Conservation (phyloP, 2,113 vertebrate species). For the Prolemur simus region DNA sequence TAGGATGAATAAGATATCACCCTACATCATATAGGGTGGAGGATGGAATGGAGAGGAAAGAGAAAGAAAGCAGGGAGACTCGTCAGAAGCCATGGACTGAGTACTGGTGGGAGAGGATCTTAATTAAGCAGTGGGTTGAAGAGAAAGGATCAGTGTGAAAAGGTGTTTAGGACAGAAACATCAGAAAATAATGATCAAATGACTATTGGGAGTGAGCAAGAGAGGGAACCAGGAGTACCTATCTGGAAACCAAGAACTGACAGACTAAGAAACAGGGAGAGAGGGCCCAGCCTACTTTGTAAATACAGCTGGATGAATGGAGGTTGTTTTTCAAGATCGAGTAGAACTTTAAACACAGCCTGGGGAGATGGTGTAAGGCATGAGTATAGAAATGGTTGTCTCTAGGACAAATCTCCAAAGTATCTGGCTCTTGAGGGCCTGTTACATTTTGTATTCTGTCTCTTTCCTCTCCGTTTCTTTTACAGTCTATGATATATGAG, state of each 20-base stretch:
- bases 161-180: not conserved
- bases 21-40: not conserved
- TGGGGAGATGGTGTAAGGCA: not conserved
- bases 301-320: not conserved
- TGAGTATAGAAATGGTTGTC: not conserved
- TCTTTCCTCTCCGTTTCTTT: not conserved
- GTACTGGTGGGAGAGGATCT: too few relatives aligned
- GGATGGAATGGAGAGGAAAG: not conserved
- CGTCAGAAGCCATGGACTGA: not conserved
- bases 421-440: not conserved
- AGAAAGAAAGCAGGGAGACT: not conserved
- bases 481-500: not conserved
- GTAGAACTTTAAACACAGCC: not conserved
- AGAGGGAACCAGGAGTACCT: too few relatives aligned
- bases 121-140: not conserved
- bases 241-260: not conserved
- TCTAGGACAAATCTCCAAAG: not conserved
- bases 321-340: not conserved
- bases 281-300: not conserved
- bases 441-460: not conserved
- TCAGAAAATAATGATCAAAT: not conserved
- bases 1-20: too few relatives aligned
- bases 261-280: not conserved
- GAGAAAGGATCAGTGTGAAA: not conserved
- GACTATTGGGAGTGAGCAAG: not conserved